phyloP scores from a whole-genome alignment of 2,888 invertebrate genomes.

The Microctonus hyperodae region DNA sequence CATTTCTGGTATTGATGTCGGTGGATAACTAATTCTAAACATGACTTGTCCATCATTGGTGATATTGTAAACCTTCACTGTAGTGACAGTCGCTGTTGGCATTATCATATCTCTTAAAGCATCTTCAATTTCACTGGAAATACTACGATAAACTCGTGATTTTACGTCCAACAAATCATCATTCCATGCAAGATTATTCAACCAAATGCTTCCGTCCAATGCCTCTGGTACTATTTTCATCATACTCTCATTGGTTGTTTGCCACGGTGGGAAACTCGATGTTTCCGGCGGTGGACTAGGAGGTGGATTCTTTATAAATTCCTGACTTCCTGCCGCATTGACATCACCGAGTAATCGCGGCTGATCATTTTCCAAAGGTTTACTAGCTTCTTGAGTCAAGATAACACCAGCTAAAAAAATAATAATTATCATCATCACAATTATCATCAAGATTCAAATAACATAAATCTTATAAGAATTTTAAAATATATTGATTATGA shows the following conservation, averaged over 20 bases:
- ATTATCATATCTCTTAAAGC: slow-evolving; percentile 66
- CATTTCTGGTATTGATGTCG: slow-evolving; percentile 46
- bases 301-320: slow-evolving; percentile 57
- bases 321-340: slow-evolving; percentile 63
- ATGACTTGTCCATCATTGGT: slow-evolving; percentile 52
- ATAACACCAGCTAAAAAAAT: slow-evolving; percentile 72
- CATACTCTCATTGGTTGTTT: slow-evolving; percentile 55
- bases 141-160: slow-evolving; percentile 70
- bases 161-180: slow-evolving; percentile 69
- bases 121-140: slow-evolving; percentile 69
- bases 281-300: slow-evolving; percentile 56
- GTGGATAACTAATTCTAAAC: slow-evolving; percentile 56
- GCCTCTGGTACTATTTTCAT: slow-evolving; percentile 71
- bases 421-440: slow-evolving; percentile 5
- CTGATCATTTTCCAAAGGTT: slow-evolving; percentile 52
- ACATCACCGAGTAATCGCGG: slow-evolving; percentile 68
- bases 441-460: slow-evolving; percentile 9
- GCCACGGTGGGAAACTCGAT: slow-evolving; percentile 56
- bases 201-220: slow-evolving; percentile 72
- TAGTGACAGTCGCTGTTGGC: slow-evolving; percentile 39
- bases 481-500: slow-evolving; percentile 8
- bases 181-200: slow-evolving; percentile 73
- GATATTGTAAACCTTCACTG: slow-evolving; percentile 56
- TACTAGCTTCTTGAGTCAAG: slow-evolving; percentile 70
- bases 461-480: neutral